A percentile compares a stretch with the other conserved stretches of the same genome.
phyloP scores from a whole-genome alignment of 2,113 vertebrate genomes.

The Ariopsis seemanni region DNA sequence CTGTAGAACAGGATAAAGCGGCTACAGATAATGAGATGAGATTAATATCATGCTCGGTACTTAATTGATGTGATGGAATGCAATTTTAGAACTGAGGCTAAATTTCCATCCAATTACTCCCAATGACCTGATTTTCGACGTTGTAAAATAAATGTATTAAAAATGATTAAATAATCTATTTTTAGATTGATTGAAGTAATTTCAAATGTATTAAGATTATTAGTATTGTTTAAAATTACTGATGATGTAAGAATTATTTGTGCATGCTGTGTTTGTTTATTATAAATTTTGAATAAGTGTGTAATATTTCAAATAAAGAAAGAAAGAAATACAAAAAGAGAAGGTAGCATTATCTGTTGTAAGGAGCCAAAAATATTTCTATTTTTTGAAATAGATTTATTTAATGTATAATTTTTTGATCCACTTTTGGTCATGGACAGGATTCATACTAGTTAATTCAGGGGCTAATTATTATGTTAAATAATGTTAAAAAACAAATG shows the following conservation, averaged over 20 bases:
- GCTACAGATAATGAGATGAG: too few species aligned
- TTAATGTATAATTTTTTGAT: neutral
- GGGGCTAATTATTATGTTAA: neutral
- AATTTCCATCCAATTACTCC: neutral
- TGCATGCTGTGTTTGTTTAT: neutral
- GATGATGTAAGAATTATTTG: neutral
- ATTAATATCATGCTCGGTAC: neutral
- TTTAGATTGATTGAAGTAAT: too few species aligned
- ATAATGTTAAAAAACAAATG: neutral
- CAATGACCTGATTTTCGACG: neutral
- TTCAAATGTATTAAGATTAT: too few species aligned
- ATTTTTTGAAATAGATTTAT: neutral
- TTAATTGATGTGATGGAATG: neutral
- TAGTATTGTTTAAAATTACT: neutral
- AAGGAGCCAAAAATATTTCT: neutral
- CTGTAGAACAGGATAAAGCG: too few species aligned
- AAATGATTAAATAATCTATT: neutral
- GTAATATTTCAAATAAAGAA: neutral
- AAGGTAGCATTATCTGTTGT: too few species aligned
- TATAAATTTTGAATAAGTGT: neutral
- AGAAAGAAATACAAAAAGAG: neutral
- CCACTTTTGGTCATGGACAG: neutral
- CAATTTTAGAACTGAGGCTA: neutral
- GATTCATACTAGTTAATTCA: neutral
- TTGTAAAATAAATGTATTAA: neutral